These are phyloP conservation scores for Porites lobata DNA, from an alignment of 92 coral and sea anemone species.

Conservation along the genomic window DNA sequence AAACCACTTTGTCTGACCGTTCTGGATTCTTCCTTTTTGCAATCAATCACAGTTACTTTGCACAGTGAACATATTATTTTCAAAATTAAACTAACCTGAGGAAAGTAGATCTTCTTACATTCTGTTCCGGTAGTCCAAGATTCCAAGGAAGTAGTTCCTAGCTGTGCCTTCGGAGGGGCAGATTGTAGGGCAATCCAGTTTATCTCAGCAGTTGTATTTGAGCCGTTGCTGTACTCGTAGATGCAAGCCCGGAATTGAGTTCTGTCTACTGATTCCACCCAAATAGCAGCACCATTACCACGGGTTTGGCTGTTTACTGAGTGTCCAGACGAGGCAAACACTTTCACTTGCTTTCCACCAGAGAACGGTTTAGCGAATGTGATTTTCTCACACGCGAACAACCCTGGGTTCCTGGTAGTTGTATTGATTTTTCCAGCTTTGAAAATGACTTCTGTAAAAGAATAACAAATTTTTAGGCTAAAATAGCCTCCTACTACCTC, in stretches of 20 bases:
- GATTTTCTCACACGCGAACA: slow-evolving; percentile 15
- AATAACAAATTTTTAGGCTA: neutral
- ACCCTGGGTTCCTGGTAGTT: neutral
- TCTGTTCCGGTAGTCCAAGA: slow-evolving; percentile 40
- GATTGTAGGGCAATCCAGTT: slow-evolving; percentile 11
- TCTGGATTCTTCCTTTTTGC: too few species aligned
- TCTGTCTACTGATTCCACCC: slow-evolving; percentile 15
- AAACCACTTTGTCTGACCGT: too few species aligned
- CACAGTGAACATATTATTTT: too few species aligned
- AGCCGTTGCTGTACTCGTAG: slow-evolving; percentile 6
- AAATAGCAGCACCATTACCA: slow-evolving; percentile 32
- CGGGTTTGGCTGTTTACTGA: neutral
- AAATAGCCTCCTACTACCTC: neutral
- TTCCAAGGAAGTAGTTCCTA: neutral
- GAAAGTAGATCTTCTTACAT: slow-evolving; percentile 1
- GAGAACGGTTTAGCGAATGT: neutral
- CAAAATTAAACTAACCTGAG: neutral
- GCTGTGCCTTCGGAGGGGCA: neutral
- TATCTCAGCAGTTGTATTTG: neutral
- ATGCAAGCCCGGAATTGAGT: slow-evolving; percentile 3
- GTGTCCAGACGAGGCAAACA: slow-evolving; percentile 18
- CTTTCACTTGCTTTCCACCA: neutral
- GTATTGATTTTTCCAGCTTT: slow-evolving; percentile 14
- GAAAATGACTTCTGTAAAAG: neutral
- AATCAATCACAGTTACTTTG: too few species aligned